Percentiles rank a stretch among this genome's conserved stretches.
phyloP scores from a whole-genome alignment of 2,797 vertebrate species.

The Caiman crocodilus region DNA sequence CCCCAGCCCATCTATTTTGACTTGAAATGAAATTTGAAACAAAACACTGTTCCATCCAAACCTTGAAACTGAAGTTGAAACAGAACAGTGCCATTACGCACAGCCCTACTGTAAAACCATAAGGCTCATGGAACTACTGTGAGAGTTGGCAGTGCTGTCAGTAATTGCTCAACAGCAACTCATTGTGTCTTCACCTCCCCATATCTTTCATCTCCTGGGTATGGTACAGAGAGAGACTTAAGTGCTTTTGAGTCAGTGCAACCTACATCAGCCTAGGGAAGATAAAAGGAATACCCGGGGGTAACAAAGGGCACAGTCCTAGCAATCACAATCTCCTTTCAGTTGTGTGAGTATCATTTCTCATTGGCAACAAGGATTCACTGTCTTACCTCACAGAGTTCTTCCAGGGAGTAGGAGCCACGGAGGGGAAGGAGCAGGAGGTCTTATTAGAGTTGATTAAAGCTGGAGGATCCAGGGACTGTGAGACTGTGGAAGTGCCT shows the following conservation, averaged over 20 bases:
- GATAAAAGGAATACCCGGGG: too few species aligned
- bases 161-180: neutral
- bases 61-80: too few species aligned
- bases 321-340: neutral
- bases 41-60: too few species aligned
- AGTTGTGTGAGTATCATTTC: neutral
- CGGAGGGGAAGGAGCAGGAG: neutral
- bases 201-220: too few species aligned
- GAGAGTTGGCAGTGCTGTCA: neutral
- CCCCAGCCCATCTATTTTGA: too few species aligned
- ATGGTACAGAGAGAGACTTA: neutral
- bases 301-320: neutral
- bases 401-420: too few species aligned
- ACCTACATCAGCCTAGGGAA: too few species aligned
- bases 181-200: neutral
- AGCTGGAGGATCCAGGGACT: neutral
- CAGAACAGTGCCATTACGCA: too few species aligned
- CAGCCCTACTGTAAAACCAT: neutral
- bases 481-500: too few species aligned
- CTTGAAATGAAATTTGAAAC: too few species aligned
- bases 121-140: neutral
- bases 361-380: neutral
- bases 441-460: neutral
- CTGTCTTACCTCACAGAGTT: too few species aligned
- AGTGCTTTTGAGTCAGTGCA: too few species aligned